Base-by-base conservation (phyloP, 2,113 vertebrate genomes). In the Tachuris rubrigastra region DNA sequence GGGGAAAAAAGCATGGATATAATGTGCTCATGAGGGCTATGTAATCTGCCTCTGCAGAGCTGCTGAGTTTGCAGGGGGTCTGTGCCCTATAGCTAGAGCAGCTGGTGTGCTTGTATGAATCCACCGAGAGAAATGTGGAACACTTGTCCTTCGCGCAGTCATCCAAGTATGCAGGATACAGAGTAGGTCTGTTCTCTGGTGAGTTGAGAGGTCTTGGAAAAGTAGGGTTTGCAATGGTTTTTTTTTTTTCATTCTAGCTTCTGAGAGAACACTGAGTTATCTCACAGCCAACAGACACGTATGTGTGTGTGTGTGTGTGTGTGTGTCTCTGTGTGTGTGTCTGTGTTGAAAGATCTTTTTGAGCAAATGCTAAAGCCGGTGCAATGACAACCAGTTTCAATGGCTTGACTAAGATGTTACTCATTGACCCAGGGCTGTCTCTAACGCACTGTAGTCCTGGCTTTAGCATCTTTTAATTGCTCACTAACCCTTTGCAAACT, bases 121-220 rank as follows among this genome's bases (percentile, higher is more conserved):
- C 95, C 94, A 79, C 85, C 80, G 92, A 95, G 93, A 82, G 96
- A 95, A 96, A 96, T 93, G 97, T 85, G 93, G 93, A 96, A 97
- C 82, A 55, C 96, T 96, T 97, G 95, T 97, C 96, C 96, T 86
- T 93, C 84, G 94, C 94, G 94, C 95, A 96, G 86, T 95, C 96
- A 96, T 97, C 96, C 96, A 94, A 97, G 86, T 92, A 93, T 56
- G 93, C 95, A 95, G 95, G 91, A 93, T 95, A 75, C 76, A 89
- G 96, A 96, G 85, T 89, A 96, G 95, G 95, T 97, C 95, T 97
- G 96, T 96, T 97, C 95, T 93, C 85, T 94, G 95, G 83, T 90
- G 96, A 97, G 95, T 95, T 92, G 95, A 97, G 93, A 94, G 91
- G 96, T 97, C 94, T 93, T 92, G 84, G 82, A 89, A 93, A 95